Base-by-base conservation (phyloP, 2,888 invertebrate species). In the Cephus sareptanus region DNA sequence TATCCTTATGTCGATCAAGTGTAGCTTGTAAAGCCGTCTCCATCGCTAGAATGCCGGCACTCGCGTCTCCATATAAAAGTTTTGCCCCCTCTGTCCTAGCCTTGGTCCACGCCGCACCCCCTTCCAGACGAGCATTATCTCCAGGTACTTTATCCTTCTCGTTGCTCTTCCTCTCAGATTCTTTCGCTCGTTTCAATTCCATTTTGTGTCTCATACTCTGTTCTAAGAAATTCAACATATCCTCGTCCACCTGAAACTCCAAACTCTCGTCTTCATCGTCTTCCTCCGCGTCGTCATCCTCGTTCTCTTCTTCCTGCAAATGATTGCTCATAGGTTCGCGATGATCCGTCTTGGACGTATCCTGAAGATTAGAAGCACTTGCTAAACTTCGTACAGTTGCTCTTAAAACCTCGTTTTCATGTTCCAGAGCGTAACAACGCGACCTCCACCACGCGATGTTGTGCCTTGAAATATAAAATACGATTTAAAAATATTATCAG, bases 11-110 rank as follows among this genome's bases (percentile, higher is more conserved):
- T 81, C 93, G 91, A 80, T 96, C 94, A 90, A 94, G 95, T 73
- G 94, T 93, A 77, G 95, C 93, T 82, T 95, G 94, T 81, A 96
- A 88, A 0, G 95, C 94, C 81, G 95, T 95, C 92, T 97, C 96
- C 93, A 96, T 94, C 1, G 95, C 95, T 82, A 94, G 93, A 85
- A 96, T 94, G 89, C 93, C 94, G 34, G 94, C 92, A 88, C 95
- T 94, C 23, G 93, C 92, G 68, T 93, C 92, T 0, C 96, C 96
- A 90, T 96, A 96, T 31, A 96, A 88, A 79, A 92, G 89, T 83
- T 92, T 91, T 82, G 93, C 92, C 82, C 92, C 91, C 34, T 89
- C 85, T 6, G 84, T 84, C 80, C 91, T 91, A 76, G 92, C 90
- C 75, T 90, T 89, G 9, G 89, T 88, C 86, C 84, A 86, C 69